A percentile compares a stretch with the other conserved stretches of the same genome.
These are phyloP conservation scores for Anorthoa munda DNA, from an alignment of 2,888 invertebrate genomes.

Conservation along the genomic window DNA sequence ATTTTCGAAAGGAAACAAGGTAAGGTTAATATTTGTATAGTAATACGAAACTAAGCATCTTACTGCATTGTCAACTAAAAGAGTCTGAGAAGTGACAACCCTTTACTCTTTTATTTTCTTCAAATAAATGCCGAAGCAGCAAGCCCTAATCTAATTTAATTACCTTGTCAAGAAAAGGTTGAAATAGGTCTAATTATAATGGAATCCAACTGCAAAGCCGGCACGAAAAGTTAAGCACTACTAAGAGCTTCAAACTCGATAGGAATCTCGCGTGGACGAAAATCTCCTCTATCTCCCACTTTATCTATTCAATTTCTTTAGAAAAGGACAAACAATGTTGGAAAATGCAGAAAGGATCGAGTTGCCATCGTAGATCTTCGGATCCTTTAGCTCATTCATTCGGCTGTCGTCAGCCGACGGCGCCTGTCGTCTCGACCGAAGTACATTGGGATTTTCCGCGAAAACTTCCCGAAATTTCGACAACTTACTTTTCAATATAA, in stretches of 20 bases:
- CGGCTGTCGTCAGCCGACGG: constrained; percentile 72
- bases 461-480: constrained; percentile 74
- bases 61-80: constrained; percentile 7
- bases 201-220: constrained; percentile 54
- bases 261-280: constrained; percentile 43
- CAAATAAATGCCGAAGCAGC: constrained; percentile 58
- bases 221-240: constrained; percentile 46
- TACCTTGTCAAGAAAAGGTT: constrained; percentile 68
- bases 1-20: not conserved
- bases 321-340: constrained; percentile 57
- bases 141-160: constrained; percentile 68
- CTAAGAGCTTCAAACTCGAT: constrained; percentile 56
- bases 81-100: not conserved
- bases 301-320: constrained; percentile 46
- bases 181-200: constrained; percentile 70
- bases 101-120: constrained; percentile 24
- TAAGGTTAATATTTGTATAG: not conserved
- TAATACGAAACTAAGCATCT: not conserved
- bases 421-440: constrained; percentile 69
- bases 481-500: constrained; percentile 63
- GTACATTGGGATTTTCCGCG: constrained; percentile 70
- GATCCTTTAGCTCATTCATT: constrained; percentile 72
- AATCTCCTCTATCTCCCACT: constrained; percentile 46
- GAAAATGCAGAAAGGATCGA: constrained; percentile 59
- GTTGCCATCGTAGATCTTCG: constrained; percentile 64